phyloP scores from a whole-genome alignment of 2,888 invertebrate genomes.

The Phaedon cochleariae region DNA sequence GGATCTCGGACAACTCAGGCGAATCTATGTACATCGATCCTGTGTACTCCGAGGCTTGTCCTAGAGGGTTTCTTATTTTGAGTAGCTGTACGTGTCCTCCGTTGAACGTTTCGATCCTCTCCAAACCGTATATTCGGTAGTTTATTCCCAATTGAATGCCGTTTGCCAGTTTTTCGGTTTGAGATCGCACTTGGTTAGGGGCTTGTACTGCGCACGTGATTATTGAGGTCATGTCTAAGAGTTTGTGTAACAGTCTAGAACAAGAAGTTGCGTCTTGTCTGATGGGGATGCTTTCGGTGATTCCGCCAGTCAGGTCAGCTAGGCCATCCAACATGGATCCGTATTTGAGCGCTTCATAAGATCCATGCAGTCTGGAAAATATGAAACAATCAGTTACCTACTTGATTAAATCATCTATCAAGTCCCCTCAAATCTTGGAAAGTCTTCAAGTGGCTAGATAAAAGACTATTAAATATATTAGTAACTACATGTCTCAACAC shows the following conservation, averaged over 20 bases:
- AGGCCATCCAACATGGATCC: conserved; percentile 88
- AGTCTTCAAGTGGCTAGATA: too few relatives aligned
- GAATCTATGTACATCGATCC: conserved; percentile 4
- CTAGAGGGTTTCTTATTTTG: conserved; percentile 75
- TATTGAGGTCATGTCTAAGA: conserved; percentile 84
- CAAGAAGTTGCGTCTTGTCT: conserved; percentile 76
- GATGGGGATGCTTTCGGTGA: conserved; percentile 83
- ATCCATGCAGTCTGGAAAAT: conserved; percentile 80
- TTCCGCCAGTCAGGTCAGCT: conserved; percentile 88
- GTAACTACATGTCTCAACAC: too few relatives aligned
- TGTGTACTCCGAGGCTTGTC: conserved; percentile 70
- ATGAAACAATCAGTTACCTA: not conserved
- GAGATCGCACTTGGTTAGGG: conserved; percentile 59
- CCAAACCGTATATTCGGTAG: conserved; percentile 78
- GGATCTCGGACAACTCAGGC: conserved; percentile 78
- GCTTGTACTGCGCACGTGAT: conserved; percentile 80
- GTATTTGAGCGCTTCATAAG: conserved; percentile 92
- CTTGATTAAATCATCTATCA: too few relatives aligned
- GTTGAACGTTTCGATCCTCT: conserved; percentile 76
- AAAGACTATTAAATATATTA: too few relatives aligned
- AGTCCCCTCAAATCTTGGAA: too few relatives aligned
- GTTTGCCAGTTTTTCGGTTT: conserved; percentile 70
- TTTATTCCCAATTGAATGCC: conserved; percentile 79
- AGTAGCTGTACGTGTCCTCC: conserved; percentile 78
- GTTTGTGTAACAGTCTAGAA: conserved; percentile 70